These are phyloP conservation scores for Megaceryle torquata DNA, from an alignment of 2,113 vertebrate species.

Conservation along the genomic window DNA sequence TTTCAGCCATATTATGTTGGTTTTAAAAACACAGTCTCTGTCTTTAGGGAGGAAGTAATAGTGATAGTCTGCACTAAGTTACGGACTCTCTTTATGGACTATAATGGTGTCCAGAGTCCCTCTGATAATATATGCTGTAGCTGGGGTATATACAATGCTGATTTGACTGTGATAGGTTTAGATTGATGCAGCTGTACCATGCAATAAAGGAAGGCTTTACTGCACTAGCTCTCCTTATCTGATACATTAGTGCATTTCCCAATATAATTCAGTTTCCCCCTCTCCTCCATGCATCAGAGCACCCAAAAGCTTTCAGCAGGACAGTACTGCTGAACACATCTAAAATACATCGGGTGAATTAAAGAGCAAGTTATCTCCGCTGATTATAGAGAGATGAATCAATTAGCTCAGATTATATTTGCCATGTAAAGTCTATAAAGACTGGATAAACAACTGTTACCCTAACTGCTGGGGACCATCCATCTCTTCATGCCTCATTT, in stretches of 20 bases:
- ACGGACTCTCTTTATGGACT: not conserved
- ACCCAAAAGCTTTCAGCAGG: not conserved
- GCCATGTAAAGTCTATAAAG: not conserved
- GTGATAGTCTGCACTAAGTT: not conserved
- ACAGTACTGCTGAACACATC: not conserved
- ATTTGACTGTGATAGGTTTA: not conserved
- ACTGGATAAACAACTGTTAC: not conserved
- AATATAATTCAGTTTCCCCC: not conserved
- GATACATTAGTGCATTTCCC: not conserved
- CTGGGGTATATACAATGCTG: accelerated
- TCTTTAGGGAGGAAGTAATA: not conserved
- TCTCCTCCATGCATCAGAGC: not conserved
- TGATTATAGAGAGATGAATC: not conserved
- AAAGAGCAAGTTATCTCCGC: not conserved
- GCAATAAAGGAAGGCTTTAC: not conserved
- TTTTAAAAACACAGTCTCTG: not conserved
- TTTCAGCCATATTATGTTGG: not conserved
- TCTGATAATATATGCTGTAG: not conserved
- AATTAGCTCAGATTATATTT: not conserved
- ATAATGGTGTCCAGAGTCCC: not conserved
- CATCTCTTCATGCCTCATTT: not conserved
- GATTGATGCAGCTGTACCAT: not conserved
- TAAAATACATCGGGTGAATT: not conserved
- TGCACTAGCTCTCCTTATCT: not conserved
- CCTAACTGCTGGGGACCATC: not conserved